Base-by-base conservation (phyloP, 2,113 vertebrate species). In the Gambusia holbrooki region DNA sequence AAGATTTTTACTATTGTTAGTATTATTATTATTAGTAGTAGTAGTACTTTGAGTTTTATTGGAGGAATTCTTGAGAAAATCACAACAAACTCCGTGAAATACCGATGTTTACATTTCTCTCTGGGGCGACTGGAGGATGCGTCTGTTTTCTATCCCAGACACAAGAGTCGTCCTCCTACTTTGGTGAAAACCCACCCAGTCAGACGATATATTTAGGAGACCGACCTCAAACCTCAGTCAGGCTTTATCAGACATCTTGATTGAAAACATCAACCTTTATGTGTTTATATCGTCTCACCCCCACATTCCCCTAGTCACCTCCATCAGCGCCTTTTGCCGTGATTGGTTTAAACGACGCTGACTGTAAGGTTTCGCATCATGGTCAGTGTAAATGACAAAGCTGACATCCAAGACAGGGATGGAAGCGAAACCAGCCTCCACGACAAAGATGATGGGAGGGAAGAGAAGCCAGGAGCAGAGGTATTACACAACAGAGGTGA, bases 71-170 rank as follows among this genome's bases (percentile, higher is more conserved):
- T 76, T 72, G 65, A 85, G 66, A 88, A 77, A 85, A 86, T 64
- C 71, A 73, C 48, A 45, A 48, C 28, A 37, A 3, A 32, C 13
- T 76, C 77, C 68, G 37, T 87, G 79, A 88, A 87, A 80, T 61
- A 25, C 32, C 66, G 79, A 73, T 89, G 90, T 90, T 92, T 91
- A 92, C 83, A 91, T 91, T 89, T 84, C 79, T 84, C 79, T 8
- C 19, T 40, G 51, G 81, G 84, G 77, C 0, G 3, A 75, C 58
- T 9, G 4, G 12, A 72, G 76, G 69, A 61, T 54, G 60, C 62
- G 85, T 81, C 81, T 92, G 88, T 75, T 85, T 76, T 78, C 89
- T 48, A 68, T 91, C 88, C 76, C 30, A n/a, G 29, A 77, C 63
- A 72, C 83, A 13, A 54, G 82, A 86, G 67, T 72, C 62, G 70